Base-by-base conservation (phyloP, 2,888 invertebrate genomes). In the Heliothis peltigera region DNA sequence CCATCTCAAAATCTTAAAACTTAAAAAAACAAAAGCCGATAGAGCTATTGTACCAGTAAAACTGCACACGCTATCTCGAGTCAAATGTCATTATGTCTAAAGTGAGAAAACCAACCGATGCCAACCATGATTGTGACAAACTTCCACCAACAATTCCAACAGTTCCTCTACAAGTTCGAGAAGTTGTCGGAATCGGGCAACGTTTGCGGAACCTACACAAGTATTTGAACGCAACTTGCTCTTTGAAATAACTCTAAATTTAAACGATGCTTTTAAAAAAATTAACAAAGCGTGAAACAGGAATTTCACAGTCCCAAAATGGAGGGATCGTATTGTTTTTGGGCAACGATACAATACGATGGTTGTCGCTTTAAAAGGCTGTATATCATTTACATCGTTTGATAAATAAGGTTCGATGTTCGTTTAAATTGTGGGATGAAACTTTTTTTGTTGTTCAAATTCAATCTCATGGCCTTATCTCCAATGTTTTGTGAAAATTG, bases 111-210 rank as follows among this genome's bases (percentile, higher is more conserved):
- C 39, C 64, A 18, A 52, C 46, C 53, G 18, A 25, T 19, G 39
- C 39, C 51, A 32, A 35, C 63, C 62, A 64, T 55, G 52, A 58
- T 60, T 54, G 69, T 61, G 43, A 51, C 58, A 39, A 72, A 80
- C 61, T 80, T 62, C 25, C 42, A 8, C 19, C 22, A 8, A 28
- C 56, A 51, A 59, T 49, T 46, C 44, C 55, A 59, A 64, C 63
- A 60, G 57, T 44, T 63, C 18, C 15, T 32, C 35, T 21, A 43
- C 8, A 21, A 60, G 28, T 57, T 60, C 15, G n/a, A 60, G 42
- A 65, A 68, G 52, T 68, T 79, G 43, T 52, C 46, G 8, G 39
- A 18, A 62, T 51, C 53, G 44, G 4, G 35, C 46, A 62, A 59
- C 44, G 53, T 54, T 52, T n/a, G 46, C 19, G 53, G 74, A 69